Evolutionary conservation across 2,888 invertebrate species (phyloP).

Genomic region (Ellobium chinense): DNA sequence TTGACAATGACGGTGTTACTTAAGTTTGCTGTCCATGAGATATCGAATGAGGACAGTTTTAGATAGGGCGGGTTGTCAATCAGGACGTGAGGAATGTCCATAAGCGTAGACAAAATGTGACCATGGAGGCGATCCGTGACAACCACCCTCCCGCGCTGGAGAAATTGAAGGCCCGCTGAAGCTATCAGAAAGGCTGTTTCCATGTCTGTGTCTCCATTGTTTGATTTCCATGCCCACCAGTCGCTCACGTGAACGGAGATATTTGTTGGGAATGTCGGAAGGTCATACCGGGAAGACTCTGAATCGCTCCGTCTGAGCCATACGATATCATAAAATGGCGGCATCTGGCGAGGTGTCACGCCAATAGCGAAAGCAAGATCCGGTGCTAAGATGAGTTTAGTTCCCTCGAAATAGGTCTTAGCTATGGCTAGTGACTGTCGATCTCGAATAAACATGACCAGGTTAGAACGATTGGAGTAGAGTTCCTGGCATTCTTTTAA

Average conservation of each 20-base stretch:
- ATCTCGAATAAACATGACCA: slow-evolving; percentile 48
- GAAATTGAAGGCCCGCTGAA: slow-evolving; percentile 48
- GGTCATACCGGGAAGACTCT: slow-evolving; percentile 43
- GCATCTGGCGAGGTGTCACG: slow-evolving; percentile 42
- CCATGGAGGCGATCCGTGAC: slow-evolving; percentile 55
- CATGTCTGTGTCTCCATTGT: slow-evolving; percentile 35
- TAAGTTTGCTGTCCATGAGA: slow-evolving; percentile 37
- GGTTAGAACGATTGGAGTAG: slow-evolving; percentile 34
- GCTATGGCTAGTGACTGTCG: slow-evolving; percentile 41
- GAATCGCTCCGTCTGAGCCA: slow-evolving; percentile 52
- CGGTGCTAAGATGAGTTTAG: slow-evolving; percentile 47
- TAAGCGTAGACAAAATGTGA: slow-evolving; percentile 37
- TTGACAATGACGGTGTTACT: slow-evolving; percentile 6
- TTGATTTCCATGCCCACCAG: slow-evolving; percentile 47
- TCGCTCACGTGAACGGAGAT: slow-evolving; percentile 37
- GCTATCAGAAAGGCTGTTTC: slow-evolving; percentile 46
- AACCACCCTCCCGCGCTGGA: slow-evolving; percentile 54
- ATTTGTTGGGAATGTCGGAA: slow-evolving; percentile 33
- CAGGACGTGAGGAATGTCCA: slow-evolving; percentile 21
- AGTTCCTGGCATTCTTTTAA: not conserved
- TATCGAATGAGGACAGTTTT: slow-evolving; percentile 39
- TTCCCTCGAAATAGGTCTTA: slow-evolving; percentile 39
- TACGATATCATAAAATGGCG: slow-evolving; percentile 52
- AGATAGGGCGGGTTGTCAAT: slow-evolving; percentile 11
- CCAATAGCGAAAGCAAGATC: slow-evolving; percentile 56